Evolutionary conservation across 2,888 invertebrate genomes (phyloP).

Genomic region (Mythimna pallens): DNA sequence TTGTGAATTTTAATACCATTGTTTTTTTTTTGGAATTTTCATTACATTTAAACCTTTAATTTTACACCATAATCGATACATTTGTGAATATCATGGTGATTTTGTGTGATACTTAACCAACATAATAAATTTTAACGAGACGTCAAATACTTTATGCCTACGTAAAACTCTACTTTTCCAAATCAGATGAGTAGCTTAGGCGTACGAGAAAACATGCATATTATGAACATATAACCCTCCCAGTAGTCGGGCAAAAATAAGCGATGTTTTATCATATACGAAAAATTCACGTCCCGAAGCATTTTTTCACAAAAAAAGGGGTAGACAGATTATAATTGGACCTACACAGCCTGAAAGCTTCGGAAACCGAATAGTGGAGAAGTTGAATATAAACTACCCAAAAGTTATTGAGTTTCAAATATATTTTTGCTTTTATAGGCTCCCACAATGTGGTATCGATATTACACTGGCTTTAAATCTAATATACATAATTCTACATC

Average conservation of each 20-base stretch:
- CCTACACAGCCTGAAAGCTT: conserved; percentile 31
- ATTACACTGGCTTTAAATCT: background rate
- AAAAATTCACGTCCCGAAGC: conserved; percentile 12
- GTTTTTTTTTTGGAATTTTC: background rate
- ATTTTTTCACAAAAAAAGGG: conserved; percentile 16
- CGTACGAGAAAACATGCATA: no score
- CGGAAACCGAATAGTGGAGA: conserved; percentile 20
- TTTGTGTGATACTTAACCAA: background rate
- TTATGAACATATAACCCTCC: background rate
- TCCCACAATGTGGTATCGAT: background rate
- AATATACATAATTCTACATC: background rate
- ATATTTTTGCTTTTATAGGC: background rate
- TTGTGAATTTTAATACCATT: no score
- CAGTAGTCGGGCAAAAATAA: background rate
- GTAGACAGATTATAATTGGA: conserved; percentile 51
- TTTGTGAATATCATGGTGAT: no score
- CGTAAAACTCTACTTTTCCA: background rate
- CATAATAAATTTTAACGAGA: background rate
- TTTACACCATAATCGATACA: background rate
- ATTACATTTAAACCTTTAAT: background rate
- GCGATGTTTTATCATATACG: background rate
- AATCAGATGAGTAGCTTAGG: no score
- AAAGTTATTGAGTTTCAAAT: conserved; percentile 5
- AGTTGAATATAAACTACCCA: conserved; percentile 20
- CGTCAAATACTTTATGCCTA: background rate